phyloP scores from a whole-genome alignment of 2,113 vertebrate genomes.

The Serinus canaria region DNA sequence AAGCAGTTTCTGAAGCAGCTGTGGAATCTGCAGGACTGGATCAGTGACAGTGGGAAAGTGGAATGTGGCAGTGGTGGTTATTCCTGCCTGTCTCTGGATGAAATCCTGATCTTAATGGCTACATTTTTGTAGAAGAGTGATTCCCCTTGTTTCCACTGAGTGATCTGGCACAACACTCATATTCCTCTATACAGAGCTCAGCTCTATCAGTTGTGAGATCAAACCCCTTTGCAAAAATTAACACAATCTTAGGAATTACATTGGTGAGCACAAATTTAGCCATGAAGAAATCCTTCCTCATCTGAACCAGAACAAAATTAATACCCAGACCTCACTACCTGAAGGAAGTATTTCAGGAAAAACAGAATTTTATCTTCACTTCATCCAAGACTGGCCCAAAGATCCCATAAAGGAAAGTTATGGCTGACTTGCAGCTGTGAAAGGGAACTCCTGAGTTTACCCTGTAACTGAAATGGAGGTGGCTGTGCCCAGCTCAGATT shows the following conservation, averaged over 20 bases:
- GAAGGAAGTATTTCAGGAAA: neutral
- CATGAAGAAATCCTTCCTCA: neutral
- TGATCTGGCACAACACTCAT: neutral
- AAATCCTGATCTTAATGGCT: neutral
- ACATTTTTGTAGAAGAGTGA: neutral
- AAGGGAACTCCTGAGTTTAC: neutral
- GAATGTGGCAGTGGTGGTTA: conserved; percentile 24
- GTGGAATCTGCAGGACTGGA: conserved; percentile 7
- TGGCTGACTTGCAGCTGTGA: neutral
- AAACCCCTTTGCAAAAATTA: neutral
- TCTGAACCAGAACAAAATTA: neutral
- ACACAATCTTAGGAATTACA: neutral
- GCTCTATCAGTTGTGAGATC: neutral
- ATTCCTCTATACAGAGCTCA: neutral
- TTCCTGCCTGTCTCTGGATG: neutral
- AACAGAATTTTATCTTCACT: neutral
- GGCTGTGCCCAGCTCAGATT: neutral
- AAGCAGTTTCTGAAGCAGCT: neutral
- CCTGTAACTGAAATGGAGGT: neutral
- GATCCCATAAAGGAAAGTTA: neutral
- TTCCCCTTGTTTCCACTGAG: neutral
- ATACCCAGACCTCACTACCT: neutral
- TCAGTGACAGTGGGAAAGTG: neutral
- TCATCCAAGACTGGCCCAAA: neutral
- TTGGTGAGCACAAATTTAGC: neutral